Conservation (phyloP, 2,113 vertebrate genomes). For the Prolemur simus region DNA sequence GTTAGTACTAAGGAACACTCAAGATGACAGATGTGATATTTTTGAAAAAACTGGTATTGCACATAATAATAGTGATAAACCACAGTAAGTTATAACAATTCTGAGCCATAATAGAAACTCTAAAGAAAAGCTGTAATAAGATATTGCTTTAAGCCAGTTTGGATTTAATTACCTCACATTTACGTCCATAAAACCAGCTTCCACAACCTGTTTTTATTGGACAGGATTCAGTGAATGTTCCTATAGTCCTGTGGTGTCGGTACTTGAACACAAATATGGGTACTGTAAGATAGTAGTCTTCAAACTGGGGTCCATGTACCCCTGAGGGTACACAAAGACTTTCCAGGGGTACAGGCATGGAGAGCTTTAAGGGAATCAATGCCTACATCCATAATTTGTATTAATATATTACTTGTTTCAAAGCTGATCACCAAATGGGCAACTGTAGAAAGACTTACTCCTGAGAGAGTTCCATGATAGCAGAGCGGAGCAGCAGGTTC, state of each 20-base stretch:
- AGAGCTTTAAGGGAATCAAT: neutral
- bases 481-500: neutral
- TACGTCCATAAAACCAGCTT: constrained; percentile 76
- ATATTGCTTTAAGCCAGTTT: constrained; percentile 64
- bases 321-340: neutral
- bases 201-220: constrained; percentile 76
- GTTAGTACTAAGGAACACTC: constrained; percentile 58
- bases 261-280: constrained; percentile 59
- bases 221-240: constrained; percentile 66
- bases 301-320: neutral
- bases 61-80: constrained; percentile 68
- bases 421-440: neutral
- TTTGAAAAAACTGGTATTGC: constrained; percentile 48
- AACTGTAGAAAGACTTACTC: neutral
- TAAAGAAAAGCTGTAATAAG: constrained; percentile 68
- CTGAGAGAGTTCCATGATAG: neutral
- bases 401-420: neutral
- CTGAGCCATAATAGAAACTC: constrained; percentile 71
- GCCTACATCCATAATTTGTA: neutral
- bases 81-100: constrained; percentile 66
- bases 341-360: neutral
- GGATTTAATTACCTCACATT: constrained; percentile 73
- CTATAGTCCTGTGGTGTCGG: constrained; percentile 60
- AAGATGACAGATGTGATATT: constrained; percentile 62
- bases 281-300: constrained; percentile 50